A percentile compares a stretch with the other conserved stretches of the same genome.
Conservation (phyloP, 1,140 invertebrate species). For the Bursaphelenchus mucronatus region DNA sequence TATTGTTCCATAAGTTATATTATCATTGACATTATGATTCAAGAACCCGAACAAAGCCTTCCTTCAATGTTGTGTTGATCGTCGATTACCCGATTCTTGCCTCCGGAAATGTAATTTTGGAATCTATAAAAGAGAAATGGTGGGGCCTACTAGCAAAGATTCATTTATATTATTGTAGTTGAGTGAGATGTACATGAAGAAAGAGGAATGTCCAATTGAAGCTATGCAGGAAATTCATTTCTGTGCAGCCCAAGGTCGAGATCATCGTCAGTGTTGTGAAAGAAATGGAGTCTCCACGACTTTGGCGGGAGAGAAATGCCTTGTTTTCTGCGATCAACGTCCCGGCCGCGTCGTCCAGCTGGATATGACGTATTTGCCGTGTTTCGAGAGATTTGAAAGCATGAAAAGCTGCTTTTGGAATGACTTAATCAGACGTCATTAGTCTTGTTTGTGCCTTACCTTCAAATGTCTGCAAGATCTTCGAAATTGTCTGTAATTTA, state of each 20-base stretch:
- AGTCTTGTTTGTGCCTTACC: too few species aligned
- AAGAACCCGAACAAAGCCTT: constrained; percentile 19
- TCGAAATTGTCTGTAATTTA: too few species aligned
- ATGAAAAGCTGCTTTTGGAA: constrained; percentile 56
- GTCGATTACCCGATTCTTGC: constrained; percentile 50
- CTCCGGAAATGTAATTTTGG: constrained; percentile 50
- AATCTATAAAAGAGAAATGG: constrained; percentile 46
- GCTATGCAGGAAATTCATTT: constrained; percentile 57
- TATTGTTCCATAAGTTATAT: too few species aligned
- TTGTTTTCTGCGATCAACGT: constrained; percentile 56
- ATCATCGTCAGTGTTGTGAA: constrained; percentile 33
- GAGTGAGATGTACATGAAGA: constrained; percentile 56
- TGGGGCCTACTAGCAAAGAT: constrained; percentile 20
- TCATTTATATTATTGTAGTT: constrained; percentile 37
- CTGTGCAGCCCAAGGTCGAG: constrained; percentile 54
- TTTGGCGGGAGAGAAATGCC: constrained; percentile 49
- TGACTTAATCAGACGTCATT: too few species aligned
- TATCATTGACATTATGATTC: background rate
- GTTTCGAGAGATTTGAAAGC: constrained; percentile 54
- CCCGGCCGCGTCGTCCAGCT: constrained; percentile 44
- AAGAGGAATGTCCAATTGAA: constrained; percentile 53
- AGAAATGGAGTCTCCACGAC: constrained; percentile 48
- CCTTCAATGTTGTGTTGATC: constrained; percentile 48
- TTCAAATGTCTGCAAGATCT: too few species aligned
- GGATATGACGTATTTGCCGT: constrained; percentile 54